Evolutionary conservation across 2,113 vertebrate genomes (phyloP).

Genomic region (Anarrhichthys ocellatus): DNA sequence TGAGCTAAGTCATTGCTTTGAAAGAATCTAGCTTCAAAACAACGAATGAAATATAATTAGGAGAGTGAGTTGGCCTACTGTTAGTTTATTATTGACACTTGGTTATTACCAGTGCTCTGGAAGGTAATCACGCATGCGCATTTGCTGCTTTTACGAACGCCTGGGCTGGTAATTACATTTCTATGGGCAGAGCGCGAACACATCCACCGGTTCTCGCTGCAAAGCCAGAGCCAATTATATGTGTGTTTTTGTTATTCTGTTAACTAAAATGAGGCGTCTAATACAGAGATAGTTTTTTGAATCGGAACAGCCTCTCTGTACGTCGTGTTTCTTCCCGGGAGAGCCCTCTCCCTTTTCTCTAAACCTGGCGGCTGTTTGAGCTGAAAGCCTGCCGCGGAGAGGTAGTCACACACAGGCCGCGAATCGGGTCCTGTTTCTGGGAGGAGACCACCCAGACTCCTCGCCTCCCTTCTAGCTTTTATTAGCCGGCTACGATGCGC

Average conservation of each 20-base stretch:
- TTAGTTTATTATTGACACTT: not conserved
- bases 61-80: not conserved
- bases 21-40: no score
- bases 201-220: conserved; percentile 21
- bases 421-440: conserved; percentile 75
- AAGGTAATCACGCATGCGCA: conserved; percentile 72
- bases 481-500: conserved; percentile 76
- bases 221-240: not conserved
- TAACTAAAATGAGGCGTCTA: conserved; percentile 36
- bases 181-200: conserved; percentile 66
- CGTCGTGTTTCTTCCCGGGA: conserved; percentile 5
- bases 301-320: not conserved
- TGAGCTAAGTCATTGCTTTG: not conserved
- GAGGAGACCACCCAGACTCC: conserved; percentile 73
- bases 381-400: conserved; percentile 53
- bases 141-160: not conserved
- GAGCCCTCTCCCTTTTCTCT: not conserved
- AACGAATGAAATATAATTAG: not conserved
- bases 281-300: conserved; percentile 16
- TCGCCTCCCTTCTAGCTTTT: conserved; percentile 59
- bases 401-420: conserved; percentile 73
- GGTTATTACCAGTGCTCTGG: conserved; percentile 33
- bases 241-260: not conserved
- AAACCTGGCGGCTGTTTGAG: conserved; percentile 4
- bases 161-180: conserved; percentile 59